phyloP scores from a whole-genome alignment of 2,888 invertebrate genomes.

The Gandaritis pyraliata region DNA sequence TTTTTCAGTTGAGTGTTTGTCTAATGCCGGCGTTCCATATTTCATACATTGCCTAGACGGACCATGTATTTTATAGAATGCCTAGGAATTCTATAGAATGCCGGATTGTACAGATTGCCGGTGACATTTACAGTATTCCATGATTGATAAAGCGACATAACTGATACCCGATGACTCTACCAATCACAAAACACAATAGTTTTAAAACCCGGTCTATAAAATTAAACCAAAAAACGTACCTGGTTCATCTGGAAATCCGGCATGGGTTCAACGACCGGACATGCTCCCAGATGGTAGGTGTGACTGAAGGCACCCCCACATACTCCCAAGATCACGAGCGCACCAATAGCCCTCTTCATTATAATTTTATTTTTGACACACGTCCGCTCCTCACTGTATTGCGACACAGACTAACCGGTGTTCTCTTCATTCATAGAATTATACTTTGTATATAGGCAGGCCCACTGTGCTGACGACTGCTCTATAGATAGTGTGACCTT shows the following conservation, averaged over 20 bases:
- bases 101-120: too few species aligned
- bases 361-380: conserved; percentile 28
- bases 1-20: too few species aligned
- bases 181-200: not conserved
- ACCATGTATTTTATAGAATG: too few species aligned
- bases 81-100: too few species aligned
- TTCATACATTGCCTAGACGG: too few species aligned
- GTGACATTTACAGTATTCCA: too few species aligned
- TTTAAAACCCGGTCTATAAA: conserved; percentile 9
- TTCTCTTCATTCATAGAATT: not conserved
- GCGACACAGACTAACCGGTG: conserved; percentile 26
- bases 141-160: too few species aligned
- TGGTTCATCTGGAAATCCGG: conserved; percentile 89
- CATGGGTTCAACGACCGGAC: conserved; percentile 90
- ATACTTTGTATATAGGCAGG: not conserved
- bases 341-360: conserved; percentile 53
- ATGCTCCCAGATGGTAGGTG: conserved; percentile 89
- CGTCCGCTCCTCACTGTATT: conserved; percentile 26
- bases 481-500: conserved; percentile 24
- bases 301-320: conserved; percentile 78
- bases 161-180: too few species aligned
- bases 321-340: conserved; percentile 57
- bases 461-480: not conserved
- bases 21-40: too few species aligned
- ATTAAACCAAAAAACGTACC: conserved; percentile 76